Evolutionary conservation across 2,888 invertebrate species (phyloP), one percentile per base, ranked within the genome.

Genomic region (Salpingus planirostris): DNA sequence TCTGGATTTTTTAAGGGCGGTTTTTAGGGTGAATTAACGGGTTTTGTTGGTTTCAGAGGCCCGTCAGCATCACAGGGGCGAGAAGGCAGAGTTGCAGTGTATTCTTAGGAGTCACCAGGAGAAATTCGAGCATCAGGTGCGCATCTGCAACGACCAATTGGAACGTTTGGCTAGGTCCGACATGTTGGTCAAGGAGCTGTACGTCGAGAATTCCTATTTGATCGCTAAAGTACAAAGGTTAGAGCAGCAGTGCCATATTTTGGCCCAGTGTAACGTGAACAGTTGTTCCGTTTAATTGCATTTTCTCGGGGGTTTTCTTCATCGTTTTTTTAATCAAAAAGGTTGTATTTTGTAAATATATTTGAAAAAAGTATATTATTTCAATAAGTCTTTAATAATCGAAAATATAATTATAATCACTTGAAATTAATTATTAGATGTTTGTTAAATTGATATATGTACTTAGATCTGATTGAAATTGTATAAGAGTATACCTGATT

Each of bases 201-300:
- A 81, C 65, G 75, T 87, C 29, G 88, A 89, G 65, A 89, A 89
- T 67, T 80, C 87, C 31, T 80, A 82, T 60, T 70, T 89, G 36
- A 70, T 76, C 36, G 78, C 78, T 11, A 76, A 73, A 31, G 66
- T 76, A 11, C 73, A 74, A 55, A 65, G 69, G 35, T 60, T 74
- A 15, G 71, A 76, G 53, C 69, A 74, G 50, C 68, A 68, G 46
- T 69, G 68, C 50, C 66, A 68, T 40, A 61, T 68, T 47, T 52
- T 71, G 42, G 60, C 65, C 15, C 67, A 69, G 45, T 66, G 61
- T 42, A 50, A 43, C 30, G 29, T 39, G 21, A 45, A 44, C 32
- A 44, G 49, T 37, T 47, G 47, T 46, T 54, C 55, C 2, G 50
- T 55, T n/a, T n/a, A n/a, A n/a, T n/a, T n/a, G n/a, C n/a, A n/a